A percentile compares a stretch with the other conserved stretches of the same genome.
Evolutionary conservation across 2,113 vertebrate species (phyloP).

Genomic region (Sinocyclocheilus maitianheensis): DNA sequence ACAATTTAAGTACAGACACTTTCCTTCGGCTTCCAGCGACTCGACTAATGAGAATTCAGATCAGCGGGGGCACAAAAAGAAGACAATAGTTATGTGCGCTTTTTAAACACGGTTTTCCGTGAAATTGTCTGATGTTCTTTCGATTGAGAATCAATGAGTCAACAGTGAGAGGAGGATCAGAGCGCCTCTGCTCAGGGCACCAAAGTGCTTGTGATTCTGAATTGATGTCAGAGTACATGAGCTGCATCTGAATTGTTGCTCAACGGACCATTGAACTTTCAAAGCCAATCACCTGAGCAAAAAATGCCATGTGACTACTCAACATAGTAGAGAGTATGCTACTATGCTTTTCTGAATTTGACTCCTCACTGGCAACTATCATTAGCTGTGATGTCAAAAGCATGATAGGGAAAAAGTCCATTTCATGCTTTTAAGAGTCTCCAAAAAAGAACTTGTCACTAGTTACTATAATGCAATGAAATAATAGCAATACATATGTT

Average conservation of each 20-base stretch:
- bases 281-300: background rate
- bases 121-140: conserved; percentile 33
- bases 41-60: conserved; percentile 35
- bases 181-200: background rate
- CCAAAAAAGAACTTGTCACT: background rate
- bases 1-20: conserved; percentile 27
- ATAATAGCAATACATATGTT: background rate
- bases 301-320: background rate
- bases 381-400: background rate
- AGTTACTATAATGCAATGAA: background rate
- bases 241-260: background rate
- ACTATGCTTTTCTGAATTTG: background rate
- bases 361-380: background rate
- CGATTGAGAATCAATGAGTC: conserved; percentile 12
- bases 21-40: background rate
- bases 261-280: background rate
- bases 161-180: conserved; percentile 26
- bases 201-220: background rate
- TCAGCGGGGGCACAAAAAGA: conserved; percentile 5
- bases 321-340: too few species aligned
- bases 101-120: conserved; percentile 50
- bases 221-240: conserved; percentile 7
- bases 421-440: background rate
- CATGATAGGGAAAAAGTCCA: background rate
- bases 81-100: conserved; percentile 14